Conservation (phyloP, 53 echinoderm and acorn worm genomes). For the Zoroaster sp. region DNA sequence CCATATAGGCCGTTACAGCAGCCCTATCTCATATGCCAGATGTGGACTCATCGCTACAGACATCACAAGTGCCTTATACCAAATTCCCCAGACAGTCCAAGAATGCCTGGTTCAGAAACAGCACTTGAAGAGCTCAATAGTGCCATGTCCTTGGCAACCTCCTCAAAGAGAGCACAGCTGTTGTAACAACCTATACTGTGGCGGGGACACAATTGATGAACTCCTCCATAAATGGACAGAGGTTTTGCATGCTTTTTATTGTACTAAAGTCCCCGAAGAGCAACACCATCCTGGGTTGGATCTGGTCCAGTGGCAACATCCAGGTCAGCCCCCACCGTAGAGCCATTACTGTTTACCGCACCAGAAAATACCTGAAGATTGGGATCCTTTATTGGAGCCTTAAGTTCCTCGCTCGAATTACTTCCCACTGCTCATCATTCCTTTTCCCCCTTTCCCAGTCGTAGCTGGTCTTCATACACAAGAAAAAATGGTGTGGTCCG, state of each 20-base stretch:
- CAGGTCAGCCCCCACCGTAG: no score
- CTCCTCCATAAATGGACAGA: not conserved
- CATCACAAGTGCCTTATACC: not conserved
- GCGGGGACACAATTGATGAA: not conserved
- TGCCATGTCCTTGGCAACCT: slow-evolving; percentile 14
- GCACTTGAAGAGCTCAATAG: slow-evolving; percentile 23
- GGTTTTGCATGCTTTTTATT: not conserved
- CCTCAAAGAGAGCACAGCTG: not conserved
- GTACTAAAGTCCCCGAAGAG: not conserved
- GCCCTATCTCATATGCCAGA: slow-evolving; percentile 41
- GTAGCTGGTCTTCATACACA: not conserved
- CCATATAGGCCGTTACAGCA: slow-evolving; percentile 42
- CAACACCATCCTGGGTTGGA: no score
- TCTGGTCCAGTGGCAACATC: no score
- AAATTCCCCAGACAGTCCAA: slow-evolving; percentile 37
- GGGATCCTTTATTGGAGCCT: not conserved
- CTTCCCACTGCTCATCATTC: not conserved
- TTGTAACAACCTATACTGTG: not conserved
- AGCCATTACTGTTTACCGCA: not conserved
- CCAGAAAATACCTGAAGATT: not conserved
- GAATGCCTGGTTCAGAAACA: slow-evolving; percentile 57
- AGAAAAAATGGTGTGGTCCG: no score
- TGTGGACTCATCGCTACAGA: slow-evolving; percentile 32
- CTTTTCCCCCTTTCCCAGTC: not conserved
- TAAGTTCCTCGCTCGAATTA: not conserved